phyloP scores from a whole-genome alignment of 37 sponge, comb jelly and placozoan genomes.

The Bolinopsis microptera region DNA sequence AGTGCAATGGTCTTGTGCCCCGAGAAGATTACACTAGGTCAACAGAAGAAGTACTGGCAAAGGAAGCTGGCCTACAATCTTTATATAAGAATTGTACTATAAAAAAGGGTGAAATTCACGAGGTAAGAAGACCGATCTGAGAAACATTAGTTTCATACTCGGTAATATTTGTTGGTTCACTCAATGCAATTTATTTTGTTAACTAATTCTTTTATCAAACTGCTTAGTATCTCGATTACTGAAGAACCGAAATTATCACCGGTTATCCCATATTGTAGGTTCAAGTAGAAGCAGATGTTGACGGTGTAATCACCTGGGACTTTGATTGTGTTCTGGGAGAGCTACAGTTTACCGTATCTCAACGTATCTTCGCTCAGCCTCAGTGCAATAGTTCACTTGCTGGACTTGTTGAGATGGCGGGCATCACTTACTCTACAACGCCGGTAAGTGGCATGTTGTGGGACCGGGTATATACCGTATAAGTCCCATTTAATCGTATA shows the following conservation, averaged over 20 bases:
- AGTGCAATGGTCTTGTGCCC: constrained; percentile 64
- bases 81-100: constrained; percentile 10
- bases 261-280: constrained; percentile 1
- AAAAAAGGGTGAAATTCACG: constrained; percentile 28
- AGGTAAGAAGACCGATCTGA: not conserved
- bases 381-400: constrained; percentile 27
- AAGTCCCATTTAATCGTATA: too few relatives aligned
- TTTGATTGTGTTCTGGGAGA: constrained; percentile 68
- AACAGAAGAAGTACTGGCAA: not conserved
- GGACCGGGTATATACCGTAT: too few relatives aligned
- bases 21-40: constrained; percentile 29
- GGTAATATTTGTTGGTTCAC: too few relatives aligned
- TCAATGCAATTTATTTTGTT: too few relatives aligned
- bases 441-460: constrained; percentile 2
- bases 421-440: constrained; percentile 19
- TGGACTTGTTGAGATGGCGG: constrained; percentile 14
- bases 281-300: constrained; percentile 21
- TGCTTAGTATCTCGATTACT: too few relatives aligned
- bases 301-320: constrained; percentile 69
- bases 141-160: too few relatives aligned
- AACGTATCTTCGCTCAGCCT: not conserved
- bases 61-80: constrained; percentile 22
- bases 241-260: too few relatives aligned
- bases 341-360: constrained; percentile 25
- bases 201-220: too few relatives aligned